Percentiles rank a stretch among this genome's conserved stretches.
phyloP scores from a whole-genome alignment of 2,888 invertebrate species.

The Caenorhabditis sp. region DNA sequence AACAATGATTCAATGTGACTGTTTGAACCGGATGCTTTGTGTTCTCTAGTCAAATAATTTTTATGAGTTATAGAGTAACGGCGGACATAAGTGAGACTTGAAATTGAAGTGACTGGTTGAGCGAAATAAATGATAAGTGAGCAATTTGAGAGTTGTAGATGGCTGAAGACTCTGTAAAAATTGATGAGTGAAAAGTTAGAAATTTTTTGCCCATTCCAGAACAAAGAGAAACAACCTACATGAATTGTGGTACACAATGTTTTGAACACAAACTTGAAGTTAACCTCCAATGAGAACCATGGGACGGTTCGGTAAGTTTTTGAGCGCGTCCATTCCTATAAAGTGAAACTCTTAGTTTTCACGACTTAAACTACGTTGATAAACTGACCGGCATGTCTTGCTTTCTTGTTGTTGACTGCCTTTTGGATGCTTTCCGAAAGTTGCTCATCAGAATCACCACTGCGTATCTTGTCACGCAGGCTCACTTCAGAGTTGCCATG shows the following conservation, averaged over 20 bases:
- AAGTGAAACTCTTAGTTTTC: slow-evolving; percentile 78
- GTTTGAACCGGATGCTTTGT: too few species aligned
- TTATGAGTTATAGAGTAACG: slow-evolving; percentile 2
- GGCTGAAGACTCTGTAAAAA: slow-evolving; percentile 5
- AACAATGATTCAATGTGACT: too few species aligned
- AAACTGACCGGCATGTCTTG: slow-evolving; percentile 92
- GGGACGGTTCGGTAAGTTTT: slow-evolving; percentile 96
- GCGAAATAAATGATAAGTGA: slow-evolving; percentile 57
- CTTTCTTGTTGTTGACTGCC: slow-evolving; percentile 92
- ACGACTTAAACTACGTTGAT: too few species aligned
- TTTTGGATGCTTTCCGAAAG: slow-evolving; percentile 89
- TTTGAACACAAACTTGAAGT: slow-evolving; percentile 76
- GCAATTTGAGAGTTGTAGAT: slow-evolving; percentile 29
- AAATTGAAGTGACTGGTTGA: slow-evolving; percentile 38
- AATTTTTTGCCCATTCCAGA: too few species aligned
- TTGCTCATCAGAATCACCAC: slow-evolving; percentile 88
- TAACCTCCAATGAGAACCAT: slow-evolving; percentile 99
- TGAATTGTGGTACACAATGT: too few species aligned
- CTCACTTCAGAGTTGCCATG: slow-evolving; percentile 96
- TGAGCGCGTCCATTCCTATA: slow-evolving; percentile 96
- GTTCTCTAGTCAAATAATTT: slow-evolving; percentile 13
- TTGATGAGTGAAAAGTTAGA: too few species aligned
- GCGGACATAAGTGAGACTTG: slow-evolving; percentile 44
- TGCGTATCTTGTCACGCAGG: slow-evolving; percentile 91
- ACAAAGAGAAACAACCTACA: too few species aligned